phyloP scores from a whole-genome alignment of 2,113 vertebrate species.

The Strix uralensis region DNA sequence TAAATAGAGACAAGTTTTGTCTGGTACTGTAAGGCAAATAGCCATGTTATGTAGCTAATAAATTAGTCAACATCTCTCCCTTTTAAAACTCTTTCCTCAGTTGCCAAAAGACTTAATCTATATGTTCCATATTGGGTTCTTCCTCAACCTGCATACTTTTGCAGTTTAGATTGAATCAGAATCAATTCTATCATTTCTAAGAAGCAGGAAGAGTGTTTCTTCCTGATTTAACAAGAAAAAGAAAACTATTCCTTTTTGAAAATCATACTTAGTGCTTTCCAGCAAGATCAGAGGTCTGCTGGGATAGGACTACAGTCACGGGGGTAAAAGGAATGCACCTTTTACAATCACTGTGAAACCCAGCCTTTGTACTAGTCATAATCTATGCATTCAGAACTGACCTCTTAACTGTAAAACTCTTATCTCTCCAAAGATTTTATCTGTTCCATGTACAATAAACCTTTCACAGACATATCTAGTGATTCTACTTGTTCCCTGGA shows the following conservation, averaged over 20 bases:
- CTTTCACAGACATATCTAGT: neutral
- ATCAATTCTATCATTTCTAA: neutral
- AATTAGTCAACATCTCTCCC: neutral
- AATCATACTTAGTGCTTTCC: neutral
- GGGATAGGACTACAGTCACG: neutral
- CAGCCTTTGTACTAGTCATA: neutral
- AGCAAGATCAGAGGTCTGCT: neutral
- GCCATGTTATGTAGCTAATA: neutral
- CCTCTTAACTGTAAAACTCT: neutral
- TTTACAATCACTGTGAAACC: neutral
- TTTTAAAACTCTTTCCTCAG: neutral
- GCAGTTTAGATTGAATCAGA: neutral
- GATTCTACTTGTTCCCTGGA: constrained; percentile 18
- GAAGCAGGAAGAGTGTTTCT: neutral
- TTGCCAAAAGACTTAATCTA: neutral
- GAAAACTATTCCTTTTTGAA: neutral
- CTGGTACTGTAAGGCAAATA: neutral
- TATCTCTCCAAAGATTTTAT: neutral
- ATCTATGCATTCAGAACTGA: neutral
- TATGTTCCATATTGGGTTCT: neutral
- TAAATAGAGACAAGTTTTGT: neutral
- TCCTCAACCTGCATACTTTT: neutral
- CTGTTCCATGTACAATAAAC: neutral
- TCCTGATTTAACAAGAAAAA: neutral
- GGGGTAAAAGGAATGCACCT: neutral